Evolutionary conservation across 53 echinoderm and acorn worm genomes (phyloP), one percentile per base, ranked within the genome.

Genomic region (Henricia sp.): DNA sequence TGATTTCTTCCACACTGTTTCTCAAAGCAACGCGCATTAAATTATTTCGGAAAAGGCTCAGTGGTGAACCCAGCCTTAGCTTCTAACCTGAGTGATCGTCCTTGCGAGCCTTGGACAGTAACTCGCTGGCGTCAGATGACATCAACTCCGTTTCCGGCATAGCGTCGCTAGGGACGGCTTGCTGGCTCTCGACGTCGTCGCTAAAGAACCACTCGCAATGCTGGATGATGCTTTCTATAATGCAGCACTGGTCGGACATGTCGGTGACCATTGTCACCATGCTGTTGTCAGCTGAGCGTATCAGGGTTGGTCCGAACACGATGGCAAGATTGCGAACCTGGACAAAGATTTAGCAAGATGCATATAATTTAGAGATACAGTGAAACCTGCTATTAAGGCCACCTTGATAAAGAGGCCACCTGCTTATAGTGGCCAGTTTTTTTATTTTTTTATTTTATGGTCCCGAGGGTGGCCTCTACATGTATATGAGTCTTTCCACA

Each of bases 161-260:
- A 2, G 94, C 92, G 54, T 94, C 92, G 37, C 68, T 91, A 17
- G 97, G 92, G 16, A 96, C 89, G 50, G 87, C 88, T 68, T 93
- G 91, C 50, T 94, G 93, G 67, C 91, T 91, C 86, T 93, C 97
- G 2, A 92, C 94, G 35, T 94, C 97, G 34, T 93, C 94, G 57
- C 87, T 92, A 42, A 96, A 96, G 92, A 96, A 96, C 97, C 97
- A 96, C 64, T 94, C 92, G 73, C 94, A 94, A 72, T 97, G 94
- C 50, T 87, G 87, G 67, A 97, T 90, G 66, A 97, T 56, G 35
- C 94, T 97, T 82, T 97, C 97, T 2, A 97, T 89, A 20, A 97
- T 97, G 53, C 88, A 86, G 58, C 97, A 97, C 66, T 97, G 97
- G 86, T 97, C 97, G 1, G 97, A 97, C 97, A 97, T 97, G 67